A percentile compares a stretch with the other conserved stretches of the same genome.
These are phyloP conservation scores for Bufo gargarizans DNA, from an alignment of 2,113 vertebrate genomes.

Conservation along the genomic window DNA sequence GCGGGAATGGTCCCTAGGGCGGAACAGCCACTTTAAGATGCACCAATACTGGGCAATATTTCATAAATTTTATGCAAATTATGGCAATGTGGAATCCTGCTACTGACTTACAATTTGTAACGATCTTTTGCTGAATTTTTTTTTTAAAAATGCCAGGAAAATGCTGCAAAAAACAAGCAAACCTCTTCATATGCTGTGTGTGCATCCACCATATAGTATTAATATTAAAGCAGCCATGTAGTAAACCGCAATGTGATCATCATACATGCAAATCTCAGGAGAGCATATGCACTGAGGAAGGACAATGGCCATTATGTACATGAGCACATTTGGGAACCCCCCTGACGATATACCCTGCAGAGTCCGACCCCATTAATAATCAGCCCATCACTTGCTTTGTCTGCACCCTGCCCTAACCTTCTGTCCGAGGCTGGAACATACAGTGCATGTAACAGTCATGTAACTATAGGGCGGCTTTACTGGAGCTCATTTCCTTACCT, in stretches of 20 bases:
- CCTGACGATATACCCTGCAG: conserved; percentile 42
- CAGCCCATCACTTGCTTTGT: conserved; percentile 43
- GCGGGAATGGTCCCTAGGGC: no score
- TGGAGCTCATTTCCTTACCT: not conserved
- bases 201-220: not conserved
- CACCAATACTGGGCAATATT: no score
- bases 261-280: not conserved
- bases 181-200: no score
- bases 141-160: no score
- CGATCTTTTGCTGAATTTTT: no score
- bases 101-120: no score
- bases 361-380: conserved; percentile 45
- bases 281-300: conserved; percentile 13
- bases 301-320: conserved; percentile 48
- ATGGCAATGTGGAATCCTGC: no score
- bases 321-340: conserved; percentile 50
- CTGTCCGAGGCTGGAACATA: not conserved
- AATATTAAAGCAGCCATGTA: not conserved
- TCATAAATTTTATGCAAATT: no score
- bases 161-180: no score
- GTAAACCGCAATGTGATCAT: not conserved
- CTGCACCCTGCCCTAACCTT: not conserved
- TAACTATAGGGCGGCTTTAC: not conserved
- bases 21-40: no score
- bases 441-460: not conserved